Evolutionary conservation across 2,113 vertebrate species (phyloP).

Genomic region (Heptranchias perlo): DNA sequence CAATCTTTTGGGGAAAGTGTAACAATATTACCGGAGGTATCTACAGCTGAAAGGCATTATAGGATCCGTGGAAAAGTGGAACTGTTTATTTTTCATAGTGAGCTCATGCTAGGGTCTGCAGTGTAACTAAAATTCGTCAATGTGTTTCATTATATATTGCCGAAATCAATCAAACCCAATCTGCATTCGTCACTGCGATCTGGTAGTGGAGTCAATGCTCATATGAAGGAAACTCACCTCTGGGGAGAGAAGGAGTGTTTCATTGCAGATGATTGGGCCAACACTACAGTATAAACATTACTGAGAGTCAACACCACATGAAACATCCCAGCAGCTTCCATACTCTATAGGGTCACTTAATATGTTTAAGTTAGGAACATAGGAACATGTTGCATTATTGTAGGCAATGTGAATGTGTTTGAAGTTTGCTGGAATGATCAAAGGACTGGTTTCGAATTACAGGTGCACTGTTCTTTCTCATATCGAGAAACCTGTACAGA

Average conservation of each 20-base stretch:
- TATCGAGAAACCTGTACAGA: not conserved
- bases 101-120: not conserved
- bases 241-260: not conserved
- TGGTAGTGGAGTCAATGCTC: not conserved
- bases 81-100: too few relatives aligned
- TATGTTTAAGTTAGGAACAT: too few relatives aligned
- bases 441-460: not conserved
- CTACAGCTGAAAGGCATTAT: not conserved
- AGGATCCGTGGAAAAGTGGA: not conserved
- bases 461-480: not conserved
- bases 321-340: not conserved
- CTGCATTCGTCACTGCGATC: not conserved
- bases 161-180: not conserved
- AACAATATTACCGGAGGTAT: not conserved
- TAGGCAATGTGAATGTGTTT: not conserved
- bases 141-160: not conserved
- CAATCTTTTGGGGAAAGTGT: not conserved
- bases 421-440: not conserved
- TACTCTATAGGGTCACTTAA: not conserved
- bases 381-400: not conserved
- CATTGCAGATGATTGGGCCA: not conserved
- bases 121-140: not conserved
- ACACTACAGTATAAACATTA: not conserved
- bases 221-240: not conserved
- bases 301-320: too few relatives aligned